These are phyloP conservation scores for Caenorhabditis sinica DNA, from an alignment of 2,888 invertebrate genomes.

Conservation along the genomic window DNA sequence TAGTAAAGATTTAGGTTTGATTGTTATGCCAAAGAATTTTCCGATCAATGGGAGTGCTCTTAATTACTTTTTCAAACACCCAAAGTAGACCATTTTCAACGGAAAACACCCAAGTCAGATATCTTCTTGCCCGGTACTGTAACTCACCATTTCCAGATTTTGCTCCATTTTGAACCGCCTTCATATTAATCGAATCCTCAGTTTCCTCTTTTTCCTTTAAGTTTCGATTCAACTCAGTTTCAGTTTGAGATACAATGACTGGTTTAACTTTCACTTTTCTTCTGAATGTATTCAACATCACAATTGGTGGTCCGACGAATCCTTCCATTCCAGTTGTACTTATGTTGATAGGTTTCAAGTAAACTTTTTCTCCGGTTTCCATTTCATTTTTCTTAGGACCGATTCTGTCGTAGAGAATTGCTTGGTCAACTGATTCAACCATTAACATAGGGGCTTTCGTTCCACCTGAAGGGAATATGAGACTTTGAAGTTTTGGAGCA, in stretches of 20 bases:
- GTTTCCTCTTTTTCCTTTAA: conserved; percentile 39
- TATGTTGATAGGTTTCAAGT: conserved; percentile 43
- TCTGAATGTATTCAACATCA: conserved; percentile 37
- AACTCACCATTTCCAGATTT: conserved; percentile 30
- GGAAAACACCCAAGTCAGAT: no score
- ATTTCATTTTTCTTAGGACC: conserved; percentile 41
- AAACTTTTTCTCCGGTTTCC: conserved; percentile 57
- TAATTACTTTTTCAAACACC: no score
- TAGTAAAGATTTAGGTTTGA: no score
- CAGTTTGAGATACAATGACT: conserved; percentile 50
- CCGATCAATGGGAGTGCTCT: no score
- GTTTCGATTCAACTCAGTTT: conserved; percentile 37
- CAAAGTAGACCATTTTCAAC: no score
- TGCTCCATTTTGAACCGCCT: background rate
- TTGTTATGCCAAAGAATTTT: no score
- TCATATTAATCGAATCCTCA: conserved; percentile 36
- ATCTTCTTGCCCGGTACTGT: no score
- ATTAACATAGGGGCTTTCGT: conserved; percentile 37
- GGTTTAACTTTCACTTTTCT: conserved; percentile 40
- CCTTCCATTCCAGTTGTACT: conserved; percentile 8
- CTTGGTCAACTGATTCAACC: conserved; percentile 58
- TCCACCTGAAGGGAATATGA: conserved; percentile 44
- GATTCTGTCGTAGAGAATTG: conserved; percentile 28
- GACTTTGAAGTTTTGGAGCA: conserved; percentile 47
- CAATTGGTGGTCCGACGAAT: conserved; percentile 34